Conservation (phyloP, 2,113 vertebrate species). For the Mormyrus lacerda region DNA sequence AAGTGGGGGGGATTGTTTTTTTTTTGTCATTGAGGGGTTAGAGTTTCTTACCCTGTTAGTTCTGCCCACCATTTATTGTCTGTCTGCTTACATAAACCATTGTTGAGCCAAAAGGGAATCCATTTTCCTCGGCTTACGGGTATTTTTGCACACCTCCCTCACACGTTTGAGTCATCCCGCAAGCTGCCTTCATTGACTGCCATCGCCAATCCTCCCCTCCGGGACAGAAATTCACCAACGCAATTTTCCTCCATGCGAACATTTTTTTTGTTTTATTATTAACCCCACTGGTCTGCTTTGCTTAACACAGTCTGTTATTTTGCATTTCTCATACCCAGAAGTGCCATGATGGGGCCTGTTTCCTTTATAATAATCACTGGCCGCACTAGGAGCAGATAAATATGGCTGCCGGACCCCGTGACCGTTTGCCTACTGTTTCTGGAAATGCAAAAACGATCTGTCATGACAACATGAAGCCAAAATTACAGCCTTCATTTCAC, state of each 20-base stretch:
- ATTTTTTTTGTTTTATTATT: background rate
- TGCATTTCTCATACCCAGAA: background rate
- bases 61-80: background rate
- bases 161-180: constrained; percentile 7
- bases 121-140: background rate
- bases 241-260: background rate
- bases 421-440: background rate
- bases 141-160: constrained; percentile 12
- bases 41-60: background rate
- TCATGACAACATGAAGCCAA: background rate
- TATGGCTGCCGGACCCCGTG: too few species aligned
- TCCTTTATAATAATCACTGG: background rate
- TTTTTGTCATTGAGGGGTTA: background rate
- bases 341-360: background rate
- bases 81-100: constrained; percentile 4
- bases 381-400: background rate
- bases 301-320: background rate
- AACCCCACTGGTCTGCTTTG: background rate
- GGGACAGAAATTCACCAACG: background rate
- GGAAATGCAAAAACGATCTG: background rate
- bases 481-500: background rate
- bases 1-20: background rate
- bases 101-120: constrained; percentile 1
- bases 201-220: background rate
- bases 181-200: constrained; percentile 17